These are phyloP conservation scores for Sinodicranocentrus sp. DNA, from an alignment of 2,888 invertebrate genomes.

Conservation along the genomic window DNA sequence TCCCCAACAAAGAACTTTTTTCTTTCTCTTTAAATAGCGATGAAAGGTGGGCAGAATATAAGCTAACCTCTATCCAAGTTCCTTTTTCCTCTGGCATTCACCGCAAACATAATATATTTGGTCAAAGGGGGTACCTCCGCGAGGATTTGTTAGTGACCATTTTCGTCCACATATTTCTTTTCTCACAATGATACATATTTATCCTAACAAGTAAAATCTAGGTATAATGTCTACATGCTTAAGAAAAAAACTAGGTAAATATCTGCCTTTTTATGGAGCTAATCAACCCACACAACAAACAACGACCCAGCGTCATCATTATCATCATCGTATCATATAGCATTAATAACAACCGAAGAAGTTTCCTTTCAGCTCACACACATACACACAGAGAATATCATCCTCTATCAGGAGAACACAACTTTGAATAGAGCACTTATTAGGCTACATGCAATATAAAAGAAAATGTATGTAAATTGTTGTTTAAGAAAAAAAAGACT, in stretches of 20 bases:
- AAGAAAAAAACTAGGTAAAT: slow-evolving; percentile 45
- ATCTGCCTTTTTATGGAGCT: slow-evolving; percentile 55
- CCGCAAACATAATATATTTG: slow-evolving; percentile 11
- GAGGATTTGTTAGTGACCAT: slow-evolving; percentile 38
- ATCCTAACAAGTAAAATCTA: neutral
- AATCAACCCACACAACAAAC: slow-evolving; percentile 61
- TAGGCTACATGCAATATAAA: neutral
- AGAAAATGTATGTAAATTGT: neutral
- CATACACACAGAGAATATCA: neutral
- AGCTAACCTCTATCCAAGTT: neutral
- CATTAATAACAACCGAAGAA: too few species aligned
- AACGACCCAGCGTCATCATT: slow-evolving; percentile 13
- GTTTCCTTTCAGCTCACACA: neutral
- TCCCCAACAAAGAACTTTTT: slow-evolving; percentile 22
- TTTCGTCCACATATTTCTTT: slow-evolving; percentile 23
- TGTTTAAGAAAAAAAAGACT: neutral
- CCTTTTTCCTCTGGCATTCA: neutral
- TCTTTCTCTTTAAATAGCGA: slow-evolving; percentile 18
- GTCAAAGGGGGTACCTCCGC: too few species aligned
- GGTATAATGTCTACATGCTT: neutral
- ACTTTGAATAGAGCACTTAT: neutral
- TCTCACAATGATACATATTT: slow-evolving; percentile 4
- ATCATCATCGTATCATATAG: neutral
- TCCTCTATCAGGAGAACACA: neutral
- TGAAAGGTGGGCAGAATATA: slow-evolving; percentile 41